These are phyloP conservation scores for Megaceryle torquata DNA, from an alignment of 2,113 vertebrate genomes.

Conservation along the genomic window DNA sequence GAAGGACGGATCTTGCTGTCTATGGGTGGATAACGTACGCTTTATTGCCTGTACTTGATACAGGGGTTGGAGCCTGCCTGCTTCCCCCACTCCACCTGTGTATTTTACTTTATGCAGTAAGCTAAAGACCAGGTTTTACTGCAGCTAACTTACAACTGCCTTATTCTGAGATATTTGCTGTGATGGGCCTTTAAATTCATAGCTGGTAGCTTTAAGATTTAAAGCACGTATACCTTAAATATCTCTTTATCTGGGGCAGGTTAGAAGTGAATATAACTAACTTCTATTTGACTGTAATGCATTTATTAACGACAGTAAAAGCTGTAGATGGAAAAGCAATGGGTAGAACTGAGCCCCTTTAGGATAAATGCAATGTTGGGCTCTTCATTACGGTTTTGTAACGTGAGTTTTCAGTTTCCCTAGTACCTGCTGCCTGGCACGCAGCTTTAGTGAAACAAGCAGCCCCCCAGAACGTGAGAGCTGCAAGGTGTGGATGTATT, in stretches of 20 bases:
- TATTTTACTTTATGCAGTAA: neutral
- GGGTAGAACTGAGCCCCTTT: neutral
- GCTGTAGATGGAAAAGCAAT: neutral
- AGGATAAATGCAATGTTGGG: neutral
- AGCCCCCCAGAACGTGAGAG: neutral
- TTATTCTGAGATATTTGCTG: neutral
- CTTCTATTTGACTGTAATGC: neutral
- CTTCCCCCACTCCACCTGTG: neutral
- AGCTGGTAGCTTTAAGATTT: constrained; percentile 4
- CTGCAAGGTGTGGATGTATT: neutral
- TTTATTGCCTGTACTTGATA: neutral
- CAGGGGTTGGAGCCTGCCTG: neutral
- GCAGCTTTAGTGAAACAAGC: neutral
- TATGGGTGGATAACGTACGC: neutral
- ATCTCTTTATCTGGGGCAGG: neutral
- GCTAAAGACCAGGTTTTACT: constrained; percentile 23
- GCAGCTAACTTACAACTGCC: neutral
- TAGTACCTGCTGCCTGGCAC: neutral
- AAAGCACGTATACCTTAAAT: neutral
- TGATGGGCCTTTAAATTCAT: constrained; percentile 6
- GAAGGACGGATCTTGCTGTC: neutral
- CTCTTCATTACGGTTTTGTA: neutral
- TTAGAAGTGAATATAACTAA: constrained; percentile 40
- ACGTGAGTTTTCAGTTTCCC: neutral
- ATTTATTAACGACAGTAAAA: constrained; percentile 35